phyloP scores from a whole-genome alignment of 2,113 vertebrate genomes.

The Redunca redunca region DNA sequence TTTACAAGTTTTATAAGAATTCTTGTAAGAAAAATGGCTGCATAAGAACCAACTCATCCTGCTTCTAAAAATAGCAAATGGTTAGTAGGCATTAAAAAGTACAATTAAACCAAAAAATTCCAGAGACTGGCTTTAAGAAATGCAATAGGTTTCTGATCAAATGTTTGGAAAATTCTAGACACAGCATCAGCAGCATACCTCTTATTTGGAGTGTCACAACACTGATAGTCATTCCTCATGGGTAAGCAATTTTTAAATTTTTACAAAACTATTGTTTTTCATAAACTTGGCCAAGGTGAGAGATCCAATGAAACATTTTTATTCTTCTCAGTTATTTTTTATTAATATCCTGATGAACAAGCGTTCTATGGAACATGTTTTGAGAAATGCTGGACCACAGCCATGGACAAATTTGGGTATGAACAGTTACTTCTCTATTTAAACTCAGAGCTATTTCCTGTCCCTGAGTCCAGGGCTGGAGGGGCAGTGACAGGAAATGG shows the following conservation, averaged over 20 bases:
- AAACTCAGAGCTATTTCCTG: slow-evolving; percentile 17
- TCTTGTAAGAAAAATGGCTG: not conserved
- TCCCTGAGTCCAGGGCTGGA: not conserved
- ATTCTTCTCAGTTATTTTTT: not conserved
- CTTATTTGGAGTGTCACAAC: not conserved
- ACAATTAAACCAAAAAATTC: not conserved
- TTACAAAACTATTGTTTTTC: not conserved
- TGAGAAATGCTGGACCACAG: not conserved
- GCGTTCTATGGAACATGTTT: not conserved
- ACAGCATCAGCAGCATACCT: not conserved
- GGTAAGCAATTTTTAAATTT: not conserved
- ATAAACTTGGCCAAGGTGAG: not conserved
- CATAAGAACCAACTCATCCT: not conserved
- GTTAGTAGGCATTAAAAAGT: not conserved
- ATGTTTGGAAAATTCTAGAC: not conserved
- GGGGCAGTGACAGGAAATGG: not conserved
- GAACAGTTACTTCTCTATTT: not conserved
- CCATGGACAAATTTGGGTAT: not conserved
- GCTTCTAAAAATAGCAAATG: not conserved
- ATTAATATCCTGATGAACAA: not conserved
- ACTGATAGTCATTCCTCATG: not conserved
- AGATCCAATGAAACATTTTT: not conserved
- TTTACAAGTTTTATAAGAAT: not conserved
- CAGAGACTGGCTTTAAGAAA: not conserved
- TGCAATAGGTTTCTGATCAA: not conserved